Evolutionary conservation across 1,140 invertebrate genomes (phyloP), one percentile per base, ranked within the genome.

Genomic region (Limonius californicus): DNA sequence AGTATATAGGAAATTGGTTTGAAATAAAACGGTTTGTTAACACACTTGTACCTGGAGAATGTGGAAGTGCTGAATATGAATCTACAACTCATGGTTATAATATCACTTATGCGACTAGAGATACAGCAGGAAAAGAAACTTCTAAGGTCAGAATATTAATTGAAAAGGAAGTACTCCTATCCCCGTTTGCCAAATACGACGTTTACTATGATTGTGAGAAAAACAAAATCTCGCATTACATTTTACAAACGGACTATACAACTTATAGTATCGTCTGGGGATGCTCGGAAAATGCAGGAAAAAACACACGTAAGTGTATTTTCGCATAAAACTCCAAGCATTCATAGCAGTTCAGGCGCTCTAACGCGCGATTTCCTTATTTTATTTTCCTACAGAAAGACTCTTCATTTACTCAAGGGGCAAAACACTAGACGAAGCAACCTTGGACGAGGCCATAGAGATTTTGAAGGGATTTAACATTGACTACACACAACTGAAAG

Each of bases 241-340:
- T 45, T n/a, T 45, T 45, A 18, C 3, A 2, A 4, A 45, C 42
- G 12, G 42, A 45, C 14, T 45, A 45, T 18, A 12, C 4, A 6
- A 45, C 42, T 3, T 45, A 45, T n/a, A 45, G 42, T 18, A n/a
- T 45, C 6, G 42, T 45, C n/a, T 45, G 42, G 42, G 42, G 42
- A 2, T 45, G 42, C 14, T 4, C 42, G 16, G 16, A 6, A 27
- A 27, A 27, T n/a, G 9, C 3, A 27, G 16, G 14, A n/a, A 4
- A 45, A 18, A 45, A 45, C 16, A 45, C 16, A 6, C 42, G 42
- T 45, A 45, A 45, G 42, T 45, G 9, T 27, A 27, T 27, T 27
- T 27, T 4, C 9, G 23, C 9, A 4, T 4, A 27, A 27, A 27
- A 27, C 23, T 3, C 9, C 3, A 27, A 9, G 23, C 3, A 27